phyloP scores from a whole-genome alignment of 1,140 invertebrate genomes.

The Drosophila bocki region DNA sequence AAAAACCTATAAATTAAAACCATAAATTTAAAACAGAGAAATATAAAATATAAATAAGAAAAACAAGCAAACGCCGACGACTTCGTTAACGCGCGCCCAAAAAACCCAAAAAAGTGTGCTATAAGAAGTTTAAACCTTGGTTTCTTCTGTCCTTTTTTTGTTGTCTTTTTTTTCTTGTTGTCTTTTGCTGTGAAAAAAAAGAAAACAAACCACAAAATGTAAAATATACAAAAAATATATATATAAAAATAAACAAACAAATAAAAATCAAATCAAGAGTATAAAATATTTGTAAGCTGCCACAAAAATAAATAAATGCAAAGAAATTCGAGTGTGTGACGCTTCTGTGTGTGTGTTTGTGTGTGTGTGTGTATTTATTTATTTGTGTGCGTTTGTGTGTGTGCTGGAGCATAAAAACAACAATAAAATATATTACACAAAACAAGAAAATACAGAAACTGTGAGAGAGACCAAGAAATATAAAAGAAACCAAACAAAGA shows the following conservation, averaged over 20 bases:
- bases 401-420: conserved; percentile 40
- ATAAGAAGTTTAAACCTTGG: conserved; percentile 16
- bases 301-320: conserved; percentile 25
- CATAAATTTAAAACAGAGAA: conserved; percentile 1
- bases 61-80: conserved; percentile 25
- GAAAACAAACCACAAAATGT: conserved; percentile 4
- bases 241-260: conserved; percentile 3
- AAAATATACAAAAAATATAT: conserved; percentile 7
- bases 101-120: conserved; percentile 35
- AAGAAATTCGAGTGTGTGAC: conserved; percentile 17
- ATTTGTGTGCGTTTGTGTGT: conserved; percentile 19
- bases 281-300: conserved; percentile 15
- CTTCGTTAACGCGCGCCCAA: conserved; percentile 34
- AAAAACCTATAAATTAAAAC: neutral
- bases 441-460: conserved; percentile 18
- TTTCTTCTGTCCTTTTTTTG: conserved; percentile 14
- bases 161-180: conserved; percentile 43
- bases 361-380: conserved; percentile 31
- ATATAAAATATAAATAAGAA: conserved; percentile 1
- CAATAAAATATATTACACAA: conserved; percentile 50
- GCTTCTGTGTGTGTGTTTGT: conserved; percentile 19
- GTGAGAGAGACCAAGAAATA: conserved; percentile 6
- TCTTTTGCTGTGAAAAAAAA: conserved; percentile 16
- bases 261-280: conserved; percentile 17
- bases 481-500: conserved; percentile 30